Percentiles rank a stretch among this genome's conserved stretches.
These are phyloP conservation scores for Nymphicus hollandicus DNA, from an alignment of 2,113 vertebrate species.

Conservation along the genomic window DNA sequence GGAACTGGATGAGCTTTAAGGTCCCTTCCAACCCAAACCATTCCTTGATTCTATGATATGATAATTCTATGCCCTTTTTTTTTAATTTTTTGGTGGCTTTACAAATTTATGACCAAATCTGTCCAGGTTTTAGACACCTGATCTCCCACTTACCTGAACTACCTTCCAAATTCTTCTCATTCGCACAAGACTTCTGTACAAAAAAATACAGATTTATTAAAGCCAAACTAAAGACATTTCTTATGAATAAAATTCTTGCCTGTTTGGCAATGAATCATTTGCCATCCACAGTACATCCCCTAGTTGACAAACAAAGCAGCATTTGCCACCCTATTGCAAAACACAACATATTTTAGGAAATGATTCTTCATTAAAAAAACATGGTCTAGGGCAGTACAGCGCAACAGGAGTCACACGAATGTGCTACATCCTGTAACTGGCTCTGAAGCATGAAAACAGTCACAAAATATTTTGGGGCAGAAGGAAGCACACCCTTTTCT, in stretches of 20 bases:
- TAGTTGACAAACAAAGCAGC: background rate
- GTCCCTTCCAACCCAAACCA: background rate
- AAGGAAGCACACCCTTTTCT: background rate
- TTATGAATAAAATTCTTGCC: background rate
- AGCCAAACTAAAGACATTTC: background rate
- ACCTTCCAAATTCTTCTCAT: background rate
- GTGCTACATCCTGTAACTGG: background rate
- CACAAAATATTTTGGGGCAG: background rate
- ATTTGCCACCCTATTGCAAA: slow-evolving; percentile 12
- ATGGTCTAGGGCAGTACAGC: background rate
- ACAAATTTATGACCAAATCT: background rate
- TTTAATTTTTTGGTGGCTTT: background rate
- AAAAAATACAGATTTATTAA: background rate
- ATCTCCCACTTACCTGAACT: background rate
- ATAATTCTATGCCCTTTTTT: background rate
- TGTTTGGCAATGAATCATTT: background rate
- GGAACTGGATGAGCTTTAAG: background rate
- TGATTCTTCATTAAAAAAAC: background rate
- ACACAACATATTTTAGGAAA: background rate
- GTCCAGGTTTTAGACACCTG: background rate
- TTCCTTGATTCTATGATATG: background rate
- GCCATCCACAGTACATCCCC: background rate
- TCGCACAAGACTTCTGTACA: background rate
- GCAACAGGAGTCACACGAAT: background rate
- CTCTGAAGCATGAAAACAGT: background rate